These are phyloP conservation scores for Planiliza haematocheilus DNA, from an alignment of 2,113 vertebrate species.

Conservation along the genomic window DNA sequence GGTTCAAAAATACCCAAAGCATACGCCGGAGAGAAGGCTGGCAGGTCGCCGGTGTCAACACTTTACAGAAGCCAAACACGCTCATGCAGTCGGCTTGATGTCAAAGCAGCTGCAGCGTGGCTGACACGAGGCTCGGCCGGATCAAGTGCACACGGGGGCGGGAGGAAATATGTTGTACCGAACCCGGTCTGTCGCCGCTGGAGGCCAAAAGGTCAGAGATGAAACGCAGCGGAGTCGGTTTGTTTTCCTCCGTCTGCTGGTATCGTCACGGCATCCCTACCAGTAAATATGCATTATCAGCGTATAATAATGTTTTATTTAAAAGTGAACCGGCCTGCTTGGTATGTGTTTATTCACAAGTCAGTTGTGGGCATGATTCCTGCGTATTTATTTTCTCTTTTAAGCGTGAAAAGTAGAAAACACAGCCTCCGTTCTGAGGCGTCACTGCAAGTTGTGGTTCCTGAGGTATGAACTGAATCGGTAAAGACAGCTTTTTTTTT, in stretches of 20 bases:
- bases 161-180: background rate
- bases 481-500: too few relatives aligned
- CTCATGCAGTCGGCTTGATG: conserved; percentile 31
- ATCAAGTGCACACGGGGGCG: conserved; percentile 1
- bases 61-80: conserved; percentile 4
- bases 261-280: too few relatives aligned
- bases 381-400: too few relatives aligned
- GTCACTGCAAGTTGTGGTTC: too few relatives aligned
- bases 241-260: background rate
- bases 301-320: too few relatives aligned
- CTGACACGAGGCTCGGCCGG: conserved; percentile 21
- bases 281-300: too few relatives aligned
- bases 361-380: too few relatives aligned
- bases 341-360: too few relatives aligned
- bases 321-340: too few relatives aligned
- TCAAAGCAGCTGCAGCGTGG: conserved; percentile 25
- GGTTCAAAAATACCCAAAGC: conserved; percentile 10
- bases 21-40: background rate
- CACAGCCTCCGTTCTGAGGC: too few relatives aligned
- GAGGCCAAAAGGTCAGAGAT: conserved; percentile 14
- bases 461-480: too few relatives aligned
- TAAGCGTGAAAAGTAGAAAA: too few relatives aligned
- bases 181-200: background rate
- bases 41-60: conserved; percentile 19
- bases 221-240: background rate